These are phyloP conservation scores for Galaxea fascicularis DNA, from an alignment of 92 coral and sea anemone genomes.

Conservation along the genomic window DNA sequence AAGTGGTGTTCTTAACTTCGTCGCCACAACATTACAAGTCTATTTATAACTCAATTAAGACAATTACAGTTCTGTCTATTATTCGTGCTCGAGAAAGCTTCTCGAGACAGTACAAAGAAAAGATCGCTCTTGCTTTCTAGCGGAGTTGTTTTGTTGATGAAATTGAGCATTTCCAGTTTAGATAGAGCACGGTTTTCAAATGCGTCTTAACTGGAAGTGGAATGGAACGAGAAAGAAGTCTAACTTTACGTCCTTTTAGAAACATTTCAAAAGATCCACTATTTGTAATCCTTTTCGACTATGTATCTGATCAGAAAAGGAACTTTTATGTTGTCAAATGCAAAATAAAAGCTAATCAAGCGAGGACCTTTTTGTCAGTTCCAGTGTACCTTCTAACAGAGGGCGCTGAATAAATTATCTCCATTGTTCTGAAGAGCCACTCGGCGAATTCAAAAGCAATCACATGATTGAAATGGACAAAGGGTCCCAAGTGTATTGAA, in stretches of 20 bases:
- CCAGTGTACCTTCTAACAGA: not conserved
- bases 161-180: not conserved
- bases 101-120: not conserved
- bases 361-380: not conserved
- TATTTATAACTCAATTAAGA: conserved; percentile 26
- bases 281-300: no score
- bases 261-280: no score
- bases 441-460: conserved; percentile 23
- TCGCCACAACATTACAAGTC: not conserved
- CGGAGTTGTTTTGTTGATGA: not conserved
- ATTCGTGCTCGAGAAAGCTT: not conserved
- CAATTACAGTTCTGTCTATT: not conserved
- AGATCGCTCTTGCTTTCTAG: not conserved
- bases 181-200: not conserved
- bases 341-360: not conserved
- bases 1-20: not conserved
- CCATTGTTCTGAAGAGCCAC: conserved; percentile 59
- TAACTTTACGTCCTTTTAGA: no score
- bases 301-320: no score
- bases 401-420: conserved; percentile 5
- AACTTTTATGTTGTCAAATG: not conserved
- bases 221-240: no score
- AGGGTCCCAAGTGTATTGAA: conserved; percentile 89
- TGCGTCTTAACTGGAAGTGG: not conserved
- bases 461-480: conserved; percentile 75